phyloP scores from a whole-genome alignment of 2,113 vertebrate genomes.

The Arvicanthis niloticus region DNA sequence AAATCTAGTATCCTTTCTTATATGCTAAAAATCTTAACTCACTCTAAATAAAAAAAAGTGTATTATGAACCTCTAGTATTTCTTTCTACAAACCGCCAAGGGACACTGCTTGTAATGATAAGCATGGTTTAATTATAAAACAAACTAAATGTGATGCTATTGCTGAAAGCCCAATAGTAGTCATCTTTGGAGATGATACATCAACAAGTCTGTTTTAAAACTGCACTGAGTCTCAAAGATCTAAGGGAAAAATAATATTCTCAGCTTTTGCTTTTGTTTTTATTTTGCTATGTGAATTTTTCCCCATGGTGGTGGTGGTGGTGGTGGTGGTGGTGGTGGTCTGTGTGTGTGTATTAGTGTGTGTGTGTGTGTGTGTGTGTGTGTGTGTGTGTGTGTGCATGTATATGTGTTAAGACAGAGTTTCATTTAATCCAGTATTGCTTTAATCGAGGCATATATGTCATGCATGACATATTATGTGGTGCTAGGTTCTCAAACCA shows the following conservation, averaged over 20 bases:
- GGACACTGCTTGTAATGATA: neutral
- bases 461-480: neutral
- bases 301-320: neutral
- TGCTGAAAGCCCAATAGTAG: neutral
- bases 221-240: neutral
- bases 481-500: neutral
- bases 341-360: no score
- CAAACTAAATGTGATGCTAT: neutral
- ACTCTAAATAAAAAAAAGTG: neutral
- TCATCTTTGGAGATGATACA: neutral
- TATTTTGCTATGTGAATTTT: neutral
- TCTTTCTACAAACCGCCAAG: neutral
- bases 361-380: no score
- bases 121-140: neutral
- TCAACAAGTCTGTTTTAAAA: neutral
- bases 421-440: neutral
- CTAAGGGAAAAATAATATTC: neutral
- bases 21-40: neutral
- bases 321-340: no score
- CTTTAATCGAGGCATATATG: no score
- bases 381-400: no score
- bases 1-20: neutral
- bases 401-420: no score
- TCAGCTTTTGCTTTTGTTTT: neutral
- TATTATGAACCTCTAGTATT: neutral